These are phyloP conservation scores for Anguilla rostrata DNA, from an alignment of 2,113 vertebrate genomes.

Conservation along the genomic window DNA sequence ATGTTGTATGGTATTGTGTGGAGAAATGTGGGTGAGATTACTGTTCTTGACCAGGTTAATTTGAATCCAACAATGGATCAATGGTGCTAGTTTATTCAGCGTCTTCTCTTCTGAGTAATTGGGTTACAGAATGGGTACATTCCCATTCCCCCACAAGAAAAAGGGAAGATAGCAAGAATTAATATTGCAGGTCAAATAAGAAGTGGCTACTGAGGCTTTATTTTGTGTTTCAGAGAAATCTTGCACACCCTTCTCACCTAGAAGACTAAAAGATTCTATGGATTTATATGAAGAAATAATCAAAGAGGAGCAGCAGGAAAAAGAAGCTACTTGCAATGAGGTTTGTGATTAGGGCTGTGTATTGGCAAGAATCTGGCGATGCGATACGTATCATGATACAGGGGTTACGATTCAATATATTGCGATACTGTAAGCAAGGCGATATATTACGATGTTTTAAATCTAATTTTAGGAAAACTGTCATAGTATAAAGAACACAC, in stretches of 20 bases:
- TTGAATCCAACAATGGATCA: background rate
- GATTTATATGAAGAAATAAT: constrained; percentile 32
- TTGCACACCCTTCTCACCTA: background rate
- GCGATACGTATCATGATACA: no score
- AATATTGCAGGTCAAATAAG: no score
- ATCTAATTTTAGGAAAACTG: no score
- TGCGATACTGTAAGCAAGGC: no score
- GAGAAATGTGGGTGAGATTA: background rate
- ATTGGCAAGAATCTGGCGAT: no score
- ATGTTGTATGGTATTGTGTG: background rate
- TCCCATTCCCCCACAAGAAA: no score
- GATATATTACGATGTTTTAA: no score
- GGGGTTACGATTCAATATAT: no score
- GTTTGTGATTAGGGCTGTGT: background rate
- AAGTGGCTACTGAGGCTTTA: no score
- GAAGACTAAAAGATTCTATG: constrained; percentile 23
- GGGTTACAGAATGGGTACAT: no score
- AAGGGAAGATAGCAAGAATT: no score
- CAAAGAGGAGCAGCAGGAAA: constrained; percentile 20
- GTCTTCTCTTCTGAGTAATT: background rate
- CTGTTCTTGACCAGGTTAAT: background rate
- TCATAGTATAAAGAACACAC: no score
- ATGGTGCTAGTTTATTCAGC: background rate
- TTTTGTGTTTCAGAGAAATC: constrained; percentile 4
- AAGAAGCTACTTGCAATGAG: constrained; percentile 22